Evolutionary conservation across 2,888 invertebrate species (phyloP), one percentile per base, ranked within the genome.

Genomic region (Protonemura montana): DNA sequence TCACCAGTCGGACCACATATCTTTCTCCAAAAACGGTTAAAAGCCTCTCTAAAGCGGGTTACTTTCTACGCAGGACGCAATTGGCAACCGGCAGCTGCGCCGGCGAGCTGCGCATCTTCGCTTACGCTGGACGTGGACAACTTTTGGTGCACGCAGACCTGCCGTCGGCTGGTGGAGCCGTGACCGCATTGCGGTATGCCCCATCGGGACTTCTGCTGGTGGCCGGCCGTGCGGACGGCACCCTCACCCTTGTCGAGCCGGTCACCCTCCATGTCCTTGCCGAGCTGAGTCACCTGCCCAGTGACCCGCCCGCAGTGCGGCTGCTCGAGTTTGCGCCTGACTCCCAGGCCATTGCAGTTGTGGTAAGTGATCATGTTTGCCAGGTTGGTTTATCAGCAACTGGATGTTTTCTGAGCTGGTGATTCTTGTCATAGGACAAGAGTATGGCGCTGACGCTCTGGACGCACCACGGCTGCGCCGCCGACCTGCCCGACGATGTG

Each of bases 271-370:
- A 21, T 21, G 16, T 21, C 16, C 21, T 59, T 21, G 59, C 59
- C 59, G 59, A 59, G 59, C 59, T 59, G 16, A 10, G 59, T 16
- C 59, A 59, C 21, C 59, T 59, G 16, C 13, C 21, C 59, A 59
- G 59, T 21, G 59, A 59, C 59, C 6, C 1, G 59, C 59, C 59
- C 21, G 59, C 21, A 10, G 59, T 59, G 59, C 59, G 13, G 1
- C 21, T 59, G 59, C 59, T 95, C 0, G 90, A 89, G 85, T 95
- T 93, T 89, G 93, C 94, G 25, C 88, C 89, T 0, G 93, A 93
- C 89, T 93, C 93, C 0, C 89, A 92, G 84, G 93, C 92, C 78
- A 89, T 94, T 89, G 94, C 94, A 0, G 93, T 92, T 88, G 92
- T 92, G 89, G 95, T 95, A 91, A 88, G 87, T 88, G 82, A 6